A percentile compares a stretch with the other conserved stretches of the same genome.
These are phyloP conservation scores for Sebastes glaucus DNA, from an alignment of 2,797 vertebrate species.

Conservation along the genomic window DNA sequence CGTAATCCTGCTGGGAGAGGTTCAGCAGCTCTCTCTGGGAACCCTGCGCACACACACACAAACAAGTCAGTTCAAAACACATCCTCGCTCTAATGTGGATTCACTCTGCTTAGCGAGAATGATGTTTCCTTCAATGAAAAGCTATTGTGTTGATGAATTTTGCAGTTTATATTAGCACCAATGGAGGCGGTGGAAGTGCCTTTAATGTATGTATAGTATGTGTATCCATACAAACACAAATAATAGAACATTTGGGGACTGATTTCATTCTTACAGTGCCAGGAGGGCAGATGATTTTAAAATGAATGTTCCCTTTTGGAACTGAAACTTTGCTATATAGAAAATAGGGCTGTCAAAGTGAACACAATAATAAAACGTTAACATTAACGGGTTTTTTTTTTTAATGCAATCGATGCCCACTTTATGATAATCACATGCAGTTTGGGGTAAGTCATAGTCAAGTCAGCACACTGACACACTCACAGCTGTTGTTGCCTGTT, in stretches of 20 bases:
- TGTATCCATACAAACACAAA: neutral
- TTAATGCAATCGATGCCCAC: too few relatives aligned
- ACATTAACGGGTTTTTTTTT: too few relatives aligned
- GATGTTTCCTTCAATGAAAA: neutral
- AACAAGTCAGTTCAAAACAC: neutral
- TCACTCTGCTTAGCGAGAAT: neutral
- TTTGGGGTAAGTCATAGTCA: too few relatives aligned
- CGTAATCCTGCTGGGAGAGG: conserved; percentile 97
- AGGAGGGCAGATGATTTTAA: neutral
- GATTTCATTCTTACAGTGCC: too few relatives aligned
- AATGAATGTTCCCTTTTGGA: neutral
- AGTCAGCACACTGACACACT: too few relatives aligned
- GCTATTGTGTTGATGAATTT: too few relatives aligned
- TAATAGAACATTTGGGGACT: neutral
- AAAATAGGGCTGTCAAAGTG: too few relatives aligned
- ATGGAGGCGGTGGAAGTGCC: neutral
- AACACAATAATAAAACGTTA: too few relatives aligned
- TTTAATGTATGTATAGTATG: neutral
- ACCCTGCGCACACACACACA: conserved; percentile 79
- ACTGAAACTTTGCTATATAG: neutral
- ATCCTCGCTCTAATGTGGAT: neutral
- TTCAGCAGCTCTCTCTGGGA: conserved; percentile 96
- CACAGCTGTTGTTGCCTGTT: too few relatives aligned
- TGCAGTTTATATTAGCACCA: neutral
- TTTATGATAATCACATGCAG: too few relatives aligned